phyloP scores from a whole-genome alignment of 2,888 invertebrate species.

The Ceramica pisi region DNA sequence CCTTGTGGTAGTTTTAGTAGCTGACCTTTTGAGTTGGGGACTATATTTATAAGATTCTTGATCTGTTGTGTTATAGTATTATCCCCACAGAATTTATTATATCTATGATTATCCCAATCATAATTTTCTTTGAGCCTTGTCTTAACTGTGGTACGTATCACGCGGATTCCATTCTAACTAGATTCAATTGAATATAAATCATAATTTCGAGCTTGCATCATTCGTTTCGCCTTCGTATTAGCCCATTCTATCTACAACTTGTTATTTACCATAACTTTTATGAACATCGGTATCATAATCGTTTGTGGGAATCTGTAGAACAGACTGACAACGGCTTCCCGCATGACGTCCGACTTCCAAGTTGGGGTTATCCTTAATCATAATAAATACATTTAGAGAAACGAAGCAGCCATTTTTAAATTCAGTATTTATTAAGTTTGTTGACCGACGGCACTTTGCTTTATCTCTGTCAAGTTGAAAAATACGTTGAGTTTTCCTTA shows the following conservation, averaged over 20 bases:
- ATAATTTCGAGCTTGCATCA: not conserved
- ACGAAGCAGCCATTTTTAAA: not conserved
- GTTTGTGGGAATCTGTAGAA: not conserved
- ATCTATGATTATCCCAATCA: not conserved
- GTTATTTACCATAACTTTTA: not conserved
- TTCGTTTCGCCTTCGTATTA: not conserved
- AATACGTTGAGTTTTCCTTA: conserved; percentile 16
- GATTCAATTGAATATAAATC: not conserved
- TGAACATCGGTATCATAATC: not conserved
- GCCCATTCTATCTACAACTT: not conserved
- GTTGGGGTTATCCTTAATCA: not conserved
- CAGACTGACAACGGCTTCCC: not conserved
- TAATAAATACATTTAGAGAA: not conserved
- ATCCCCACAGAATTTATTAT: no score
- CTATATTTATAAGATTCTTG: not conserved
- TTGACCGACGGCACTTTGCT: not conserved
- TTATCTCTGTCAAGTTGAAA: not conserved
- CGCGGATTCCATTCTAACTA: not conserved
- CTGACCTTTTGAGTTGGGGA: not conserved
- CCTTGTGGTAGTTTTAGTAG: not conserved
- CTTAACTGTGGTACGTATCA: not conserved
- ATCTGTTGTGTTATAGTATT: not conserved
- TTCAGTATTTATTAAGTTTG: not conserved
- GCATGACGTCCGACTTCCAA: not conserved
- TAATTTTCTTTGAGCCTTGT: not conserved